phyloP scores from a whole-genome alignment of 92 coral and sea anemone genomes.

The Epizoanthus fatuus region DNA sequence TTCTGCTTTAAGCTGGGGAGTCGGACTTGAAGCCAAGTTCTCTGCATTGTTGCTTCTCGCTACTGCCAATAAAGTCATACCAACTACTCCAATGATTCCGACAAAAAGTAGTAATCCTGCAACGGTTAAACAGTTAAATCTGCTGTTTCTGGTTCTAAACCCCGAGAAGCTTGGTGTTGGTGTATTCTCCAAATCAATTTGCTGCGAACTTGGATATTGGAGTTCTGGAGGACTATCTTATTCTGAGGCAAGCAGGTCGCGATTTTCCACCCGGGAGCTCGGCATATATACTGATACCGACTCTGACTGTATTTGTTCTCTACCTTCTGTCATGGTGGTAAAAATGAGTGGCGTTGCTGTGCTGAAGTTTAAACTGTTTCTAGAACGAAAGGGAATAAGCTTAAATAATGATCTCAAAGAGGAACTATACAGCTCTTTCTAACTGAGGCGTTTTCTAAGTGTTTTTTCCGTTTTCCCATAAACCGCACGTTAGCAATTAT shows the following conservation, averaged over 20 bases:
- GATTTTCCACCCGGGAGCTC: neutral
- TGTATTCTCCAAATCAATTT: neutral
- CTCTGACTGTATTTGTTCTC: neutral
- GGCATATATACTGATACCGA: neutral
- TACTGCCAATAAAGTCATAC: conserved; percentile 6
- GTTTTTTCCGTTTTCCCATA: too few relatives aligned
- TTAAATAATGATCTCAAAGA: neutral
- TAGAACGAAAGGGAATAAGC: neutral
- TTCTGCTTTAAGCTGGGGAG: neutral
- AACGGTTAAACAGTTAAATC: neutral
- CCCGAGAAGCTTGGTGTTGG: neutral
- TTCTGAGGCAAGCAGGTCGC: neutral
- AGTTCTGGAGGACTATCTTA: neutral
- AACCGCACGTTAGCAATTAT: too few relatives aligned
- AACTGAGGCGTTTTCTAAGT: neutral
- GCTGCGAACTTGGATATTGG: neutral
- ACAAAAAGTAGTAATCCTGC: neutral
- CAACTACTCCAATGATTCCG: conserved; percentile 7
- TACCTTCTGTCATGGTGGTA: neutral
- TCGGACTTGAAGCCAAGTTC: neutral
- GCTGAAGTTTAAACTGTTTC: neutral
- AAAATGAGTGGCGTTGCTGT: neutral
- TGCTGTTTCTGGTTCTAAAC: conserved; percentile 2
- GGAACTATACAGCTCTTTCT: neutral
- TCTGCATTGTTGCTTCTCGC: neutral